These are phyloP conservation scores for Thunnus thynnus DNA, from an alignment of 2,113 vertebrate species.

Conservation along the genomic window DNA sequence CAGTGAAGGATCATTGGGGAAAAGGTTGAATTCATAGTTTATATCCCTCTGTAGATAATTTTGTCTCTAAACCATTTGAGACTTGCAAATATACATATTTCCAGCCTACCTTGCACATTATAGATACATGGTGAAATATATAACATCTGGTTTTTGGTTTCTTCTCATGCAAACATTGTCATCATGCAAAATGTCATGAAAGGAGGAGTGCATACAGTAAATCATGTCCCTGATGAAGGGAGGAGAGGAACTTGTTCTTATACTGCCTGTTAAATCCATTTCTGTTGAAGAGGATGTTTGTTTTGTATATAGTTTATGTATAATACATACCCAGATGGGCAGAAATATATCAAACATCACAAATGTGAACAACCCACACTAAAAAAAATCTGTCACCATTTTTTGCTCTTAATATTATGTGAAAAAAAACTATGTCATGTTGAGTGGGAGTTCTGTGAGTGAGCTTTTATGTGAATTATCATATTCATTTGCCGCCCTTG, in stretches of 20 bases:
- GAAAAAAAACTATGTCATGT: conserved; percentile 4
- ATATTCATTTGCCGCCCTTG: conserved; percentile 14
- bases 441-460: conserved; percentile 9
- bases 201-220: not conserved
- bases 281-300: no score
- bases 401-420: not conserved
- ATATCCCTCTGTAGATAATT: no score
- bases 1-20: no score
- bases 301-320: not conserved
- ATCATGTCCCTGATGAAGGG: not conserved
- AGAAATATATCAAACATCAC: not conserved
- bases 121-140: no score
- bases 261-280: no score
- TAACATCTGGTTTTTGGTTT: no score
- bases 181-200: no score
- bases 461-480: conserved; percentile 34
- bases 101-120: no score
- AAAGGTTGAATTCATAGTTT: no score
- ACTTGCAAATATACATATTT: no score
- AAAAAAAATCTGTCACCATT: not conserved
- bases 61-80: no score
- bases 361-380: not conserved
- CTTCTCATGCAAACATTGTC: no score
- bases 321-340: not conserved
- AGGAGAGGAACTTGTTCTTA: not conserved